These are phyloP conservation scores for Osmerus eperlanus DNA, from an alignment of 2,113 vertebrate genomes.

Conservation along the genomic window DNA sequence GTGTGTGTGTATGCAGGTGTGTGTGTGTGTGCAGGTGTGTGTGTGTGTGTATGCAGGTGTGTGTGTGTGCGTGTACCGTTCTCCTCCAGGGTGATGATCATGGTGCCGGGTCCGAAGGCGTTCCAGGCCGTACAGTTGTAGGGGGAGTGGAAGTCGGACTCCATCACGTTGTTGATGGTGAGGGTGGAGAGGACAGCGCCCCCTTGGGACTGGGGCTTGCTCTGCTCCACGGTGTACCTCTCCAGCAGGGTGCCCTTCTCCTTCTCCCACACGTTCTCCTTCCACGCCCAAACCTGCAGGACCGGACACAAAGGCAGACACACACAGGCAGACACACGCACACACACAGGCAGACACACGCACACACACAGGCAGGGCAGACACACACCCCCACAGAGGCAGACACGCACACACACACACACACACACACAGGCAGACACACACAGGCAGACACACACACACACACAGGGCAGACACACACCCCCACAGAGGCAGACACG, in stretches of 20 bases:
- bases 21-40: background rate
- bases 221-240: slow-evolving; percentile 90
- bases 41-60: background rate
- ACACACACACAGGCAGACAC: background rate
- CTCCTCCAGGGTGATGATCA: slow-evolving; percentile 92
- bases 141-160: slow-evolving; percentile 89
- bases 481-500: slow-evolving; percentile 15
- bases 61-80: slow-evolving; percentile 42
- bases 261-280: slow-evolving; percentile 92
- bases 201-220: slow-evolving; percentile 72
- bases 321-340: background rate
- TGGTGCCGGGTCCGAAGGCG: slow-evolving; percentile 87
- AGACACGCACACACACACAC: slow-evolving; percentile 28
- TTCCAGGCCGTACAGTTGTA: slow-evolving; percentile 99
- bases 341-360: too few relatives aligned
- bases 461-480: background rate
- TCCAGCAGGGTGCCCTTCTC: slow-evolving; percentile 85
- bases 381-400: background rate
- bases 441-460: slow-evolving; percentile 13
- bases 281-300: slow-evolving; percentile 91
- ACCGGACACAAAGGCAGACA: background rate
- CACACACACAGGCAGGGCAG: slow-evolving; percentile 2
- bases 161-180: slow-evolving; percentile 94
- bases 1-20: background rate
- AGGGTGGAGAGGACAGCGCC: slow-evolving; percentile 87